Evolutionary conservation across 2,113 vertebrate genomes (phyloP), one percentile per base, ranked within the genome.

Genomic region (Melanerpes aurifrons): DNA sequence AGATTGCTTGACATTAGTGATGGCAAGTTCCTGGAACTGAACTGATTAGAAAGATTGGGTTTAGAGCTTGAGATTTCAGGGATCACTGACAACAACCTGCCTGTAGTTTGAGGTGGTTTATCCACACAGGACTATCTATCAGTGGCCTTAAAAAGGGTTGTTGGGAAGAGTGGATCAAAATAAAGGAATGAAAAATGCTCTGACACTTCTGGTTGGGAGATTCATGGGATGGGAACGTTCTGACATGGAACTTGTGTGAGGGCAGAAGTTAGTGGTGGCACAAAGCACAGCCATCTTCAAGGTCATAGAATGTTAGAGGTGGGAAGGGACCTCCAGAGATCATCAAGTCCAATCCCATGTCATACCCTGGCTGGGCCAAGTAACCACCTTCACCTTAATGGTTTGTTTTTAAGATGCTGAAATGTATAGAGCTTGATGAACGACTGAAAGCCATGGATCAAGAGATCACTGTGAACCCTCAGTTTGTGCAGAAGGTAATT

Each of bases 401-500:
- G 3, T n/a, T 1, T 89, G 4, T 91, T 80, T 96, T 86, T 32
- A 96, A 99, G 99, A 99, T 99, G 99, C 98, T 99, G 97, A 99
- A 99, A 97, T 99, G 99, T 98, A 99, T 99, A 98, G 99, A 99
- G 97, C 97, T 99, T 93, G 99, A 99, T 84, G 99, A 99, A 95
- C 99, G 99, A 96, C 98, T 99, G 98, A 99, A 99, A 98, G 99
- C 99, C 92, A 99, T 99, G 99, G 99, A 99, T 98, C 99, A 99
- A 97, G 99, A 99, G 98, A 99, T 99, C 97, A 99, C 99, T 63
- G 99, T 99, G 97, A 99, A 99, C 95, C 99, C 99, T 85, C 99
- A 99, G 96, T 99, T 99, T 96, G 99, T 99, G 97, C 99, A 99
- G 96, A 99, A 99, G 99, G 99, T 99, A 96, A 97, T 72, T 47